Conservation (phyloP, 2,888 invertebrate genomes). For the Tillus elongatus region DNA sequence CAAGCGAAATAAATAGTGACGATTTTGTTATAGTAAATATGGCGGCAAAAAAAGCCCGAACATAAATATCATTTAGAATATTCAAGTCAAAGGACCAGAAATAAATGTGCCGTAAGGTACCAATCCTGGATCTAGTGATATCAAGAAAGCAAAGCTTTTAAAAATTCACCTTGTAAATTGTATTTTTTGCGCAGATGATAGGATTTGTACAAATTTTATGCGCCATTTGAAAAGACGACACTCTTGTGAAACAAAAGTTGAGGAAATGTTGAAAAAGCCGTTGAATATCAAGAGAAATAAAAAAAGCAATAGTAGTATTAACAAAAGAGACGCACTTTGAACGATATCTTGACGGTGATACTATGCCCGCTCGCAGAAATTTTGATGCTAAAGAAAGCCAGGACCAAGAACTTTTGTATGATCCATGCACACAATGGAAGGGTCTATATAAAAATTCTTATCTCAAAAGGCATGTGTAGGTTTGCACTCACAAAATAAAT, state of each 20-base stretch:
- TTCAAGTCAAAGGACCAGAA: slow-evolving; percentile 1
- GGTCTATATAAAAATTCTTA: slow-evolving; percentile 18
- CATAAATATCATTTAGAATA: slow-evolving; percentile 1
- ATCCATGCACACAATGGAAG: slow-evolving; percentile 21
- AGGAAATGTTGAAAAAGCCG: background rate
- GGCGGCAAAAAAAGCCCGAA: slow-evolving; percentile 1
- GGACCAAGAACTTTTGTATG: slow-evolving; percentile 9
- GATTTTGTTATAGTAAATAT: background rate
- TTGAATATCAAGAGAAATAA: background rate
- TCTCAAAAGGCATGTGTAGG: slow-evolving; percentile 16
- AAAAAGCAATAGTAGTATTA: slow-evolving; percentile 2
- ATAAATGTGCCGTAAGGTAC: slow-evolving; percentile 1
- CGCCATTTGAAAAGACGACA: slow-evolving; percentile 4
- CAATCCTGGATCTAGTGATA: background rate
- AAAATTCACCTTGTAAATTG: background rate
- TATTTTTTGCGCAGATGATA: slow-evolving; percentile 2
- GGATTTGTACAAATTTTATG: slow-evolving; percentile 1
- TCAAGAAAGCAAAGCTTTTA: slow-evolving; percentile 1
- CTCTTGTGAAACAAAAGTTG: background rate
- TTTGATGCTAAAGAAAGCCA: slow-evolving; percentile 2
- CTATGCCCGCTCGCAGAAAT: slow-evolving; percentile 1
- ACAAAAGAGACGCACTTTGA: background rate
- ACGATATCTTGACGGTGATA: slow-evolving; percentile 3
- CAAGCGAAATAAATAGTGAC: slow-evolving; percentile 3
- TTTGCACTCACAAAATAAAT: slow-evolving; percentile 12